Evolutionary conservation across 2,113 vertebrate genomes (phyloP).

Genomic region (Anolis sagrei): DNA sequence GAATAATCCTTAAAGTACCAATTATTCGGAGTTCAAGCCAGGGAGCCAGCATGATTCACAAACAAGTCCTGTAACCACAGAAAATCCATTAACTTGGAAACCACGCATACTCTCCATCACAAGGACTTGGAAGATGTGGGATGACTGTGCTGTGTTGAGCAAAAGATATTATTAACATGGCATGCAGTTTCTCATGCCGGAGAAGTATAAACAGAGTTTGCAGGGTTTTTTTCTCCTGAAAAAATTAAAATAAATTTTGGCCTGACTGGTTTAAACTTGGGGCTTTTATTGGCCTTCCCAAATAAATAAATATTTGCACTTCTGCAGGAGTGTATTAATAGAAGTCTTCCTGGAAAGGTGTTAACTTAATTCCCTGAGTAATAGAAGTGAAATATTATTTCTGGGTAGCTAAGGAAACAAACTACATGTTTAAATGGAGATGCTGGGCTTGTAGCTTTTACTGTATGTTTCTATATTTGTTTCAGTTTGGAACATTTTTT

Average conservation of each 20-base stretch:
- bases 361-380: slow-evolving; percentile 7
- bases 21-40: slow-evolving; percentile 47
- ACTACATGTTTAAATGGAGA: not conserved
- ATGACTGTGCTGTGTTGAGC: accelerated
- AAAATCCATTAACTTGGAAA: slow-evolving; percentile 37
- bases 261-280: not conserved
- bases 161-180: not conserved
- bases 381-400: not conserved
- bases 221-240: not conserved
- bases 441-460: slow-evolving; percentile 9
- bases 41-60: slow-evolving; percentile 58
- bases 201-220: not conserved
- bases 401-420: not conserved
- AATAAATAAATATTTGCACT: not conserved
- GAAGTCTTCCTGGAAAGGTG: slow-evolving; percentile 11
- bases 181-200: not conserved
- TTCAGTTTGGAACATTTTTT: not conserved
- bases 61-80: slow-evolving; percentile 44
- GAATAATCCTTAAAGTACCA: slow-evolving; percentile 56
- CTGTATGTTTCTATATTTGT: too few relatives aligned
- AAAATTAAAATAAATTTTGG: slow-evolving; percentile 3
- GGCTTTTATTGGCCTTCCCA: slow-evolving; percentile 21
- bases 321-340: not conserved
- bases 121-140: not conserved
- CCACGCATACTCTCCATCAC: slow-evolving; percentile 30